Evolutionary conservation across 2,797 vertebrate species (phyloP), one percentile per base, ranked within the genome.

Genomic region (Leptatherina wallacei): DNA sequence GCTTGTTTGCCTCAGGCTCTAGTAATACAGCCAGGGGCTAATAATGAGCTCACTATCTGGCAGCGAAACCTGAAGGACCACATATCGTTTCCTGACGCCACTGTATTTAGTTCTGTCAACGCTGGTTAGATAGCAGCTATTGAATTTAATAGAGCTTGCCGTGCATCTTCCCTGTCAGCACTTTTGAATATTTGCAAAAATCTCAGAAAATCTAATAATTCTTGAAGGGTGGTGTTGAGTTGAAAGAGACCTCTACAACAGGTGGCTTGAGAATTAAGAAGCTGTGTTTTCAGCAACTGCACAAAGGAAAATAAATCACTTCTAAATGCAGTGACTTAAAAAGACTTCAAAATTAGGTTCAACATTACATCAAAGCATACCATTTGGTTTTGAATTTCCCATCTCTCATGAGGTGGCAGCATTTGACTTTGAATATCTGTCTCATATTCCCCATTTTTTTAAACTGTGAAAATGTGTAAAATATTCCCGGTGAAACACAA

Each of bases 11-110:
- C 74, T 60, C 69, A 0, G 79, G 85, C 78, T 60, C 35, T 55
- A 36, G 70, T 69, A 71, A 87, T 80, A 77, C 60, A 84, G 76
- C 84, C 80, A 42, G 16, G 18, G 81, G 89, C 81, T 69, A 80
- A 88, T 88, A 91, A 87, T 84, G 87, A 92, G 73, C 80, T 57
- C 78, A 82, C 74, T 85, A 82, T 91, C 69, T 86, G 84, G 52
- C 81, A 73, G 73, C 14, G 71, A 87, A 91, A 91, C 90, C 89
- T 86, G 89, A 88, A 87, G 88, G 85, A 90, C 89, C 60, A 81
- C 83, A 65, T 81, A 89, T 89, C 61, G 20, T 63, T 85, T 79
- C 71, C 82, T 73, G 86, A 86, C 16, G 55, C 82, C 75, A 69
- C 71, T 62, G 79, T 85, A 85, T 90, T 87, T 78, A 70, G 59